Evolutionary conservation across 2,888 invertebrate species (phyloP), one percentile per base, ranked within the genome.

Genomic region (Leptinotarsa juncta): DNA sequence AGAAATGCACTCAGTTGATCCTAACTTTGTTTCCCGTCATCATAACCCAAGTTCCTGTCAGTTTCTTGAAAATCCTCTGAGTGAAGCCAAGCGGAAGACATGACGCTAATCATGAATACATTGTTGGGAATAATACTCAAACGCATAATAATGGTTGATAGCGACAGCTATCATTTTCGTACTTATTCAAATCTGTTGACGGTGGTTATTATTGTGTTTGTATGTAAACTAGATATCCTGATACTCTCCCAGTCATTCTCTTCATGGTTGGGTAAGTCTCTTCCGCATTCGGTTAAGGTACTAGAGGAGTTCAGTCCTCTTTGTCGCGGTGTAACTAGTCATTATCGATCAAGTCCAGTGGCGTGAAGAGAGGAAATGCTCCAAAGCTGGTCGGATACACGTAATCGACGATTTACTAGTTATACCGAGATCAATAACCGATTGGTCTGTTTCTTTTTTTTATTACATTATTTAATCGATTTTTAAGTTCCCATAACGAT

Each of bases 251-350:
- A 68, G 65, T 73, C 70, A 49, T 67, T 66, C 57, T 60, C 15
- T 14, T 53, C 57, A 70, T 42, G 74, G 70, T 67, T 74, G 65
- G 70, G 20, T 67, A 62, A 60, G 51, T 60, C 65, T 66, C 71
- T 71, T 74, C 74, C 68, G 71, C 51, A 67, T 75, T 32, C 57
- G 60, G 68, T 68, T 50, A 55, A 23, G 48, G 32, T 51, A 65
- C 55, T 74, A 26, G 67, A 71, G 76, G 72, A 51, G 62, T 73
- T 65, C 65, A 74, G 80, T 62, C 62, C 62, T 62, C 20, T 62
- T 32, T 62, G 62, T 32, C 32, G 32, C 42, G 68, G 18, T 55
- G 16, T 50, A 50, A 55, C 68, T 53, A 32, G 53, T 50, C 68
- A 68, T 68, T 68, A 57, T 68, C 53, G 68, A 68, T 68, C 55